Evolutionary conservation across 2,888 invertebrate species (phyloP).

Genomic region (Acholoe squamosa): DNA sequence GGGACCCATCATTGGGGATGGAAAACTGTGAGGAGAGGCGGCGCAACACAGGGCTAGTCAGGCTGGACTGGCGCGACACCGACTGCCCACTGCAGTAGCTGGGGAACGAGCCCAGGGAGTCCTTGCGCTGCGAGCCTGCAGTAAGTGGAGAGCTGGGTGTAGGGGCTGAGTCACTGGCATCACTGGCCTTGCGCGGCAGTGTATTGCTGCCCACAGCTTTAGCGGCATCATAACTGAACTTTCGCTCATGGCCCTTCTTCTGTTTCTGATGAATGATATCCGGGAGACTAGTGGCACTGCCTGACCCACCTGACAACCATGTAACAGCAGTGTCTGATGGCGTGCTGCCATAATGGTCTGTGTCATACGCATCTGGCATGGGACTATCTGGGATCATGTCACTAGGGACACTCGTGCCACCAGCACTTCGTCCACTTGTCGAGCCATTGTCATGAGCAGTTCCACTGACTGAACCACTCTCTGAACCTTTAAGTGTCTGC

Average conservation of each 20-base stretch:
- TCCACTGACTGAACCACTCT: neutral
- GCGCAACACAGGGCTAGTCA: constrained; percentile 70
- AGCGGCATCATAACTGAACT: constrained; percentile 65
- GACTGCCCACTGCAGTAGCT: constrained; percentile 52
- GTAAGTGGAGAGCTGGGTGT: neutral
- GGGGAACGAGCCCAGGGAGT: constrained; percentile 51
- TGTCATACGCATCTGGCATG: constrained; percentile 71
- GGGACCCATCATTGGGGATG: constrained; percentile 67
- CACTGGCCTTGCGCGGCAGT: constrained; percentile 22
- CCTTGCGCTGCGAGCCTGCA: constrained; percentile 7
- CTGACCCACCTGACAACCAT: constrained; percentile 58
- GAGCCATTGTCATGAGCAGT: neutral
- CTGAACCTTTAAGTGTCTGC: constrained; percentile 52
- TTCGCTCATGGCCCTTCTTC: constrained; percentile 66
- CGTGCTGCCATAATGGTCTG: constrained; percentile 66
- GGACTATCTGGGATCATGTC: constrained; percentile 67
- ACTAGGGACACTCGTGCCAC: constrained; percentile 58
- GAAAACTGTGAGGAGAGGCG: constrained; percentile 69
- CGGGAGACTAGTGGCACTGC: constrained; percentile 66
- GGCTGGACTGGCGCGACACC: constrained; percentile 67
- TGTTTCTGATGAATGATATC: constrained; percentile 20
- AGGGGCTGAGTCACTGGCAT: constrained; percentile 2
- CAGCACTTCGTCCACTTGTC: constrained; percentile 43
- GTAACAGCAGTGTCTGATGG: constrained; percentile 66
- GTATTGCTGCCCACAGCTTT: constrained; percentile 56